A percentile compares a stretch with the other conserved stretches of the same genome.
Conservation (phyloP, 2,888 invertebrate genomes). For the Synanthedon myopaeformis region DNA sequence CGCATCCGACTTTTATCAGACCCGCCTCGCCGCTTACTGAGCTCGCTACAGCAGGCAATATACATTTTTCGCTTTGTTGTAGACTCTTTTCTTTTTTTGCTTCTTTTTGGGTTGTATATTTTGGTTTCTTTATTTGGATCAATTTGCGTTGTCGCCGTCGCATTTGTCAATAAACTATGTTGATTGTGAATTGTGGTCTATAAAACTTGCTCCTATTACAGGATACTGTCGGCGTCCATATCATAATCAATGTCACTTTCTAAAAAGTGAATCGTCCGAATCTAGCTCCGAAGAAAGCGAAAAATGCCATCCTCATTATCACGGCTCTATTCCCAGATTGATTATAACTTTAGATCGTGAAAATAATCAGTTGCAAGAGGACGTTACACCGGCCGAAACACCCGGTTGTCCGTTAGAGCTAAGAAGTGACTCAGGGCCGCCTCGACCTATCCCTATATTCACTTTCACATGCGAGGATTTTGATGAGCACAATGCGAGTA, state of each 20-base stretch:
- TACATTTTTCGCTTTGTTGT: conserved; percentile 5
- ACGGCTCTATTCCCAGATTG: conserved; percentile 54
- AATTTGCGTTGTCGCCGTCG: conserved; percentile 1
- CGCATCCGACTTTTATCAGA: conserved; percentile 51
- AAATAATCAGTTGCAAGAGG: conserved; percentile 47
- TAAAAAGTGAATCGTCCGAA: conserved; percentile 49
- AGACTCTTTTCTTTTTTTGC: neutral
- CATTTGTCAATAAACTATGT: neutral
- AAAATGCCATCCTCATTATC: conserved; percentile 41
- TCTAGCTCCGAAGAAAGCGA: conserved; percentile 58
- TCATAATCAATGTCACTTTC: conserved; percentile 33
- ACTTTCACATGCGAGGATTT: conserved; percentile 60
- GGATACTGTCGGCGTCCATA: conserved; percentile 45
- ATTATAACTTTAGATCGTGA: conserved; percentile 55
- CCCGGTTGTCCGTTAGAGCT: conserved; percentile 50
- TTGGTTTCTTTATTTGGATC: conserved; percentile 3
- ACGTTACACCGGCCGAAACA: conserved; percentile 51
- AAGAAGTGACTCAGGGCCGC: conserved; percentile 14
- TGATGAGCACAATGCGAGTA: conserved; percentile 32
- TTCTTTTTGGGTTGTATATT: conserved; percentile 1
- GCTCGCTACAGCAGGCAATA: conserved; percentile 62
- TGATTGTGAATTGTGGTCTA: conserved; percentile 5
- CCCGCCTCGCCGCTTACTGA: conserved; percentile 53
- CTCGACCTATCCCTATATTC: conserved; percentile 48
- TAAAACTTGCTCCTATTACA: conserved; percentile 26